Evolutionary conservation across 2,113 vertebrate genomes (phyloP), one percentile per base, ranked within the genome.

Genomic region (Aramus guarauna): DNA sequence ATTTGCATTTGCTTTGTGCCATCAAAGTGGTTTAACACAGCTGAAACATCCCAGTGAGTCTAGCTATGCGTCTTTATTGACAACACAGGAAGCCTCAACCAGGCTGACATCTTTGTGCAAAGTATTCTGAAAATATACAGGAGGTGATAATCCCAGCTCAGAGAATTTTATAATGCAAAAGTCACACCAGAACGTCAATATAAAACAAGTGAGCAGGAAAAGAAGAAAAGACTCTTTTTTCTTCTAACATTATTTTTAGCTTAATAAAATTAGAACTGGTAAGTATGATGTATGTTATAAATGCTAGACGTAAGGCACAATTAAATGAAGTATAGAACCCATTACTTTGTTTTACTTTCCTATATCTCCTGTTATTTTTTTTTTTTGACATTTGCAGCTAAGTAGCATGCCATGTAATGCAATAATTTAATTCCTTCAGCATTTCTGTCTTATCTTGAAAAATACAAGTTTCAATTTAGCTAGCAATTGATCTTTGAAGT

Each of bases 61-160:
- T 71, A 85, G 39, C 34, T 85, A 30, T 37, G n/a, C 79, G 53
- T 83, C 88, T 92, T 92, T 77, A 84, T 84, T 89, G 77, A 72
- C 34, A 87, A 47, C 8, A 74, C 12, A 79, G 13, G 11, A 84
- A 74, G 29, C 19, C 7, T 94, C 50, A 73, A 22, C 12, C 15
- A 63, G 41, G 24, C 15, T 95, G 62, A 26, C 63, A 48, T 39
- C 37, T 73, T 85, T 66, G 37, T 77, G 37, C 50, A 77, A 94
- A 88, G 9, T 53, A 64, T 47, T 76, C 62, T 90, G 71, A 76
- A 95, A 93, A 69, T 64, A 78, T 27, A 62, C 11, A 68, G 43
- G 21, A 88, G 24, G 16, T 88, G 32, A 84, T 86, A 91, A 96
- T 74, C 68, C 13, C 20, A 73, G 41, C 5, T 74, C 63, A 91